Percentiles rank a stretch among this genome's conserved stretches.
phyloP scores from a whole-genome alignment of 2,888 invertebrate genomes.

The Dasysyrphus albostriatus region DNA sequence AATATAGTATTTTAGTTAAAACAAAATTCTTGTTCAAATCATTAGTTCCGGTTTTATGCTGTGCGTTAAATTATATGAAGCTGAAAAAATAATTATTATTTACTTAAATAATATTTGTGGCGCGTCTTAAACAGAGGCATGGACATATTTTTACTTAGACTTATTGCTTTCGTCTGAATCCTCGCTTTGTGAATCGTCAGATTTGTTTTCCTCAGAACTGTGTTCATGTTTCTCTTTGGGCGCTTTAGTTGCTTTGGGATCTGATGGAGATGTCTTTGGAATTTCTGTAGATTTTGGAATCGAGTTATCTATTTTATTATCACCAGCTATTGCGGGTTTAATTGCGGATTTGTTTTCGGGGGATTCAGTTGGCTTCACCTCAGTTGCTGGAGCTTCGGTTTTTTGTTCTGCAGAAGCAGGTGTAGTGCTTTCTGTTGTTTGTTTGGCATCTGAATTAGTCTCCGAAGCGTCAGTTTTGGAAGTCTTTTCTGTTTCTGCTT shows the following conservation, averaged over 20 bases:
- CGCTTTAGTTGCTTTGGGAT: slow-evolving; percentile 78
- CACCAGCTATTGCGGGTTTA: slow-evolving; percentile 79
- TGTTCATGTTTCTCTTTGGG: slow-evolving; percentile 76
- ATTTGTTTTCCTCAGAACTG: slow-evolving; percentile 57
- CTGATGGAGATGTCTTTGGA: slow-evolving; percentile 70
- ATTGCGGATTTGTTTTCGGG: slow-evolving; percentile 51
- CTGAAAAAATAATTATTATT: slow-evolving; percentile 51
- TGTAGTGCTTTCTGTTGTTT: slow-evolving; percentile 53
- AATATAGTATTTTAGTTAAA: background rate
- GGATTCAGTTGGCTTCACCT: slow-evolving; percentile 77
- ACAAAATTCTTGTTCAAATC: slow-evolving; percentile 30
- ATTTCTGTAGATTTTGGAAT: slow-evolving; percentile 77
- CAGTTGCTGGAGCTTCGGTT: slow-evolving; percentile 62
- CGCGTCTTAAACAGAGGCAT: slow-evolving; percentile 62
- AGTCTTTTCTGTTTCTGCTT: slow-evolving; percentile 39
- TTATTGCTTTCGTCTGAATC: slow-evolving; percentile 79
- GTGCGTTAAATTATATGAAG: slow-evolving; percentile 52
- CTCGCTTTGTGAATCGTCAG: slow-evolving; percentile 79
- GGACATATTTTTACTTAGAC: slow-evolving; percentile 60
- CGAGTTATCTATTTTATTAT: slow-evolving; percentile 79
- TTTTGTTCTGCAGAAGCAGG: slow-evolving; percentile 76
- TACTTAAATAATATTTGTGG: slow-evolving; percentile 53
- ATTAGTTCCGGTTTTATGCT: slow-evolving; percentile 39
- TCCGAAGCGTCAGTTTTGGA: slow-evolving; percentile 43
- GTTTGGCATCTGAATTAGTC: slow-evolving; percentile 23